Conservation (phyloP, 2,797 vertebrate genomes). For the Tapera naevia region DNA sequence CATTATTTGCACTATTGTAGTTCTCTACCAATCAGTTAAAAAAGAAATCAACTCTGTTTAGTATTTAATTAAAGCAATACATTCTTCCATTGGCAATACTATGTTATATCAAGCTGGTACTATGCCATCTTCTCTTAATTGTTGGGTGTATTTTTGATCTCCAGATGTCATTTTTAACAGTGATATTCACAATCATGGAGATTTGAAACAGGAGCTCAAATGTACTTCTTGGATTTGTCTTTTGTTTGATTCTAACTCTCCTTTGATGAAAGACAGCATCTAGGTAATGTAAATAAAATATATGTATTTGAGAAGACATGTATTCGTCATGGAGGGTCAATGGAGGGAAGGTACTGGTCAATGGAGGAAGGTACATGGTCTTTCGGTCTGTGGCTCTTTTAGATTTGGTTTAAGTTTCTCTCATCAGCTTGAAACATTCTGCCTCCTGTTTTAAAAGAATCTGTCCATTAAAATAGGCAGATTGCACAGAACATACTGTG, state of each 20-base stretch:
- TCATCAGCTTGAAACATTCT: neutral
- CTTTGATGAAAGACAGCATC: neutral
- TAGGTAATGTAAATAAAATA: neutral
- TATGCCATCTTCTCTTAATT: neutral
- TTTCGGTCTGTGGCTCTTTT: neutral
- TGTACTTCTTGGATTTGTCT: neutral
- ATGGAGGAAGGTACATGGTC: accelerated
- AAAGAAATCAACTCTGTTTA: neutral
- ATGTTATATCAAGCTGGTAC: neutral
- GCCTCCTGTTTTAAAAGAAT: neutral
- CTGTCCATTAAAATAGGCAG: neutral
- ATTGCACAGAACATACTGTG: neutral
- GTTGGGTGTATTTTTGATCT: neutral
- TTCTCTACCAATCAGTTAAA: neutral
- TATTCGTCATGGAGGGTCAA: accelerated
- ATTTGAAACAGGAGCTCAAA: neutral
- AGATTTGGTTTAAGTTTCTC: neutral
- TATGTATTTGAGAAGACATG: neutral
- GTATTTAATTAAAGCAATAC: neutral
- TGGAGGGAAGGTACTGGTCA: neutral
- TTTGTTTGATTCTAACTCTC: neutral
- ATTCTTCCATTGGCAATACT: neutral
- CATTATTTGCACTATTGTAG: neutral
- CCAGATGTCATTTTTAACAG: neutral
- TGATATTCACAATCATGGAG: neutral